These are phyloP conservation scores for Stenichneumon culpator DNA, from an alignment of 2,888 invertebrate genomes.

Conservation along the genomic window DNA sequence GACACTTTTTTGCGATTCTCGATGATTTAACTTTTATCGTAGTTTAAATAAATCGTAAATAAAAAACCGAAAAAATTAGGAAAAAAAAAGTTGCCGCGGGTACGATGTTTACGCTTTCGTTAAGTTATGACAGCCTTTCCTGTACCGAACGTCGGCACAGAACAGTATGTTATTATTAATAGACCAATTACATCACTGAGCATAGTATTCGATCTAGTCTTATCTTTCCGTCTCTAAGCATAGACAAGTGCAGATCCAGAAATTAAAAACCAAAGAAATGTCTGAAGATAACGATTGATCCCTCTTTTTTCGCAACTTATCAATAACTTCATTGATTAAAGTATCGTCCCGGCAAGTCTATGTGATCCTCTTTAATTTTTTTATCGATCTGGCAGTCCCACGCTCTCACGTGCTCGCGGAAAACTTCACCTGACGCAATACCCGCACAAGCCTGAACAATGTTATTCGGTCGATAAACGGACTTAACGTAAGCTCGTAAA, in stretches of 20 bases:
- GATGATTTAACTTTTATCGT: not conserved
- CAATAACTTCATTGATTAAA: not conserved
- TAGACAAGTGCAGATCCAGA: not conserved
- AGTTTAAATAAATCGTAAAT: not conserved
- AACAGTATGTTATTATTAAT: conserved; percentile 53
- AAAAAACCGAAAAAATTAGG: not conserved
- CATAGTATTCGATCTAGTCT: conserved; percentile 31
- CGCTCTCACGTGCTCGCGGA: conserved; percentile 29
- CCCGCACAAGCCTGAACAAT: not conserved
- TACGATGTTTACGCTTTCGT: not conserved
- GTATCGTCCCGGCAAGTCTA: not conserved
- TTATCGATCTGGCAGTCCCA: conserved; percentile 16
- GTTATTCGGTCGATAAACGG: conserved; percentile 26
- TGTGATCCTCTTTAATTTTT: not conserved
- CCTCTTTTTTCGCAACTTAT: not conserved
- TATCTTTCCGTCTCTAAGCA: conserved; percentile 19
- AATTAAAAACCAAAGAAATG: not conserved
- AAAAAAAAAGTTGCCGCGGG: not conserved
- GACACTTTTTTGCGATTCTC: not conserved
- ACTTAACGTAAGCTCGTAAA: not conserved
- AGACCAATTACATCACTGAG: conserved; percentile 51
- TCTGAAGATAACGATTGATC: conserved; percentile 40
- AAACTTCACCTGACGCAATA: conserved; percentile 44
- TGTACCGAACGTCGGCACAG: not conserved
- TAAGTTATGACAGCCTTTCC: not conserved